Evolutionary conservation across 2,888 invertebrate genomes (phyloP).

Genomic region (Pasiphila rectangulata): DNA sequence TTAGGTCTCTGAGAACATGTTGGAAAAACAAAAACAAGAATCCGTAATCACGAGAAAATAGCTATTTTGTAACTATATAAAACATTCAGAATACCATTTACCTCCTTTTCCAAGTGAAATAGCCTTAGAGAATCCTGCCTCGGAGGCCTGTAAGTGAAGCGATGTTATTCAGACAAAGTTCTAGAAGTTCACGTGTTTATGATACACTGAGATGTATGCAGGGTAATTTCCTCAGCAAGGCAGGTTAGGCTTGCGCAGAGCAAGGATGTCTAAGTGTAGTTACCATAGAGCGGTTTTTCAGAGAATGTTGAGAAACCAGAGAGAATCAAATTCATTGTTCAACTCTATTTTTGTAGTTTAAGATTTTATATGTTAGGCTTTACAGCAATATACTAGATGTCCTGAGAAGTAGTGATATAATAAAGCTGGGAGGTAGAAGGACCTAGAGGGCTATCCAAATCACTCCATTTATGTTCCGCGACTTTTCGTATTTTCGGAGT

Average conservation of each 20-base stretch:
- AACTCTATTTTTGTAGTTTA: no score
- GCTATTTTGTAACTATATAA: constrained; percentile 1
- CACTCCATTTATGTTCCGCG: no score
- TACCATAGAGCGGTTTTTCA: not conserved
- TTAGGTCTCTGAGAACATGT: not conserved
- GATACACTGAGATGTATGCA: constrained; percentile 14
- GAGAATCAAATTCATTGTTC: no score
- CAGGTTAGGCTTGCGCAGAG: constrained; percentile 6
- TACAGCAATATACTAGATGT: no score
- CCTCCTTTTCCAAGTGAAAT: constrained; percentile 13
- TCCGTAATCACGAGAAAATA: not conserved
- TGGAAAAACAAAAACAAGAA: not conserved
- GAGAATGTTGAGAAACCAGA: no score
- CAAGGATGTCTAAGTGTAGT: no score
- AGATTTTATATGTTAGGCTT: no score
- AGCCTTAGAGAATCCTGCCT: not conserved
- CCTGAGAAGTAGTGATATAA: no score
- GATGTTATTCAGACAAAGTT: constrained; percentile 17
- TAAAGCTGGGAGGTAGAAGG: no score
- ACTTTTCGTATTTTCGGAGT: no score
- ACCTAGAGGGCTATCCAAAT: no score
- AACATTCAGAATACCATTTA: constrained; percentile 1
- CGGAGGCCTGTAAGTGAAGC: not conserved
- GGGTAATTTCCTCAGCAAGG: constrained; percentile 16
- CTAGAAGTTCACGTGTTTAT: constrained; percentile 21